These are phyloP conservation scores for Fringilla coelebs DNA, from an alignment of 2,797 vertebrate genomes.

Conservation along the genomic window DNA sequence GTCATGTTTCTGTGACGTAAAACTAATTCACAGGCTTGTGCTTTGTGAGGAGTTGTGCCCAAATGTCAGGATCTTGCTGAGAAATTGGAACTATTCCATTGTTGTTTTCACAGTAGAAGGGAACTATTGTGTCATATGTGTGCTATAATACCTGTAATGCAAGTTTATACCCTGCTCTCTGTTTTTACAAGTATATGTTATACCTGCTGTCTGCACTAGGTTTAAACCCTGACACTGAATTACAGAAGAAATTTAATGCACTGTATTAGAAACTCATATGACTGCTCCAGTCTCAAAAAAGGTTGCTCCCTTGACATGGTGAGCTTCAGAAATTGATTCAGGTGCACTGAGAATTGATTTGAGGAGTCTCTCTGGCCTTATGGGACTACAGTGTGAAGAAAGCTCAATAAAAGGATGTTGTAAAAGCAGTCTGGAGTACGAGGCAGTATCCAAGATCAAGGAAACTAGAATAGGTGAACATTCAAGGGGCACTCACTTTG, in stretches of 20 bases:
- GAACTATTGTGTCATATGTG: neutral
- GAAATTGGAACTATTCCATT: neutral
- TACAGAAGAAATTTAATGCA: conserved; percentile 37
- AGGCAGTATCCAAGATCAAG: conserved; percentile 10
- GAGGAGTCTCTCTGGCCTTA: conserved; percentile 30
- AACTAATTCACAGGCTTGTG: neutral
- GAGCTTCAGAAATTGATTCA: conserved; percentile 60
- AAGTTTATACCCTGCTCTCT: neutral
- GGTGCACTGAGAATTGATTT: conserved; percentile 54
- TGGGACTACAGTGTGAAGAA: conserved; percentile 1
- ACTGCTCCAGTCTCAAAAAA: neutral
- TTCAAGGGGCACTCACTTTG: neutral
- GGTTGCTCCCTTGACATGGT: conserved; percentile 44
- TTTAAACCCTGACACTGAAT: conserved; percentile 48
- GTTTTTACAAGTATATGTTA: conserved; percentile 7
- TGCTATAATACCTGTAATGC: neutral
- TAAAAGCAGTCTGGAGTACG: conserved; percentile 1
- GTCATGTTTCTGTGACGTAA: neutral
- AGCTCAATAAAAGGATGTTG: conserved; percentile 42
- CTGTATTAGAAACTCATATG: neutral
- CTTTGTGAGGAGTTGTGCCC: neutral
- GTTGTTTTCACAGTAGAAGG: neutral
- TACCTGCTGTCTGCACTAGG: neutral
- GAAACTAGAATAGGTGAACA: neutral
- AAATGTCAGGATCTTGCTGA: neutral